These are phyloP conservation scores for Netelia melanura DNA, from an alignment of 2,888 invertebrate species.

Conservation along the genomic window DNA sequence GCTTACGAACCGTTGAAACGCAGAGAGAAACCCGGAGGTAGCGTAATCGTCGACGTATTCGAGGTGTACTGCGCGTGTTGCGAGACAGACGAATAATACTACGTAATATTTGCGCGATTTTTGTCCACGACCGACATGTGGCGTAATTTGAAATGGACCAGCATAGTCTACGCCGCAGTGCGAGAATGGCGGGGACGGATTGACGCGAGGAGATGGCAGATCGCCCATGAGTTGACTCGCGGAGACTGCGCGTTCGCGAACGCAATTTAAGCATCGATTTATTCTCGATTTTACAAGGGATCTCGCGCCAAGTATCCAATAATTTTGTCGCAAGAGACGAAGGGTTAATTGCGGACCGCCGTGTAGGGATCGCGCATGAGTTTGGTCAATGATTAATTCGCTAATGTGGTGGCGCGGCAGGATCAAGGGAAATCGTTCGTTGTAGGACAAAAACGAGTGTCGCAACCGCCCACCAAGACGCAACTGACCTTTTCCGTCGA, in stretches of 20 bases:
- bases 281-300: constrained; percentile 26
- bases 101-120: constrained; percentile 16
- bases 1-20: constrained; percentile 74
- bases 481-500: too few relatives aligned
- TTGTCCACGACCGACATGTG: neutral
- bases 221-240: constrained; percentile 41
- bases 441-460: constrained; percentile 12
- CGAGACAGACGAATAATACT: constrained; percentile 67
- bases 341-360: constrained; percentile 52
- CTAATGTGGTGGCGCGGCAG: too few relatives aligned
- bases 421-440: constrained; percentile 24
- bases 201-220: constrained; percentile 32
- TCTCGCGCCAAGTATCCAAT: constrained; percentile 62
- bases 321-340: constrained; percentile 15
- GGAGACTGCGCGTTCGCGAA: constrained; percentile 24
- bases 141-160: constrained; percentile 35
- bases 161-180: constrained; percentile 70
- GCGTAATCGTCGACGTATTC: constrained; percentile 68
- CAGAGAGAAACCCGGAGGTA: constrained; percentile 70
- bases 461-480: too few relatives aligned
- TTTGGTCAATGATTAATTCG: too few relatives aligned
- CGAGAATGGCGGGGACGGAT: constrained; percentile 14
- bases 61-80: constrained; percentile 69
- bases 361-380: too few relatives aligned
- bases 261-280: constrained; percentile 64